Base-by-base conservation (phyloP, 2,888 invertebrate genomes). In the Xylota segnis region DNA sequence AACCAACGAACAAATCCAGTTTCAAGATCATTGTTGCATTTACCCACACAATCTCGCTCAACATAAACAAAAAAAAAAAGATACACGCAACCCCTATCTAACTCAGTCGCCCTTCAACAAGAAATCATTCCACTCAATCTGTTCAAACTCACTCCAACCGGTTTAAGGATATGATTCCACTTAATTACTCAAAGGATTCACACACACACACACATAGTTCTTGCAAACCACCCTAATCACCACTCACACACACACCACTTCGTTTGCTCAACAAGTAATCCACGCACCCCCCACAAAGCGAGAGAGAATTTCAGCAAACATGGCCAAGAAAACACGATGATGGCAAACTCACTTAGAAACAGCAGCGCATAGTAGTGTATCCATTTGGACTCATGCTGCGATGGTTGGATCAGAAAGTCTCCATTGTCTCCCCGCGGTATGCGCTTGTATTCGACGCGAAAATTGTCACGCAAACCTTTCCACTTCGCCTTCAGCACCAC, bases 381-480 rank as follows among this genome's bases (percentile, higher is more conserved):
- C 92, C 92, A 92, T 83, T 92, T 92, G 34, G 92, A 92, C 87
- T 92, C 92, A 65, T 92, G 91, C 43, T 90, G 90, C 16, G 91
- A 90, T 5, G 92, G 92, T 71, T 91, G 90, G 37, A 92, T 90
- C 68, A 92, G 76, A 87, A 92, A 90, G 23, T 92, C 92, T 7
- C 92, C 92, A 74, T 90, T 89, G 71, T 91, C 92, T 3, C 90
- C 89, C 6, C 91, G 89, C 61, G 92, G 92, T 88, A 92, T 92
- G 56, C 92, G 90, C 86, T 92, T 92, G 81, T 92, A 92, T 89
- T 92, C 92, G 2, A 92, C 92, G 43, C 92, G 90, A 89, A 92
- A 92, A 89, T 92, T 92, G 87, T 92, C 92, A 56, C 92, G 90
- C 77, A 92, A 87, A n/a, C 92, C 92, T 87, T 92, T 92, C 92